Conservation (phyloP, 2,888 invertebrate genomes). For the Flexamia atlantica region DNA sequence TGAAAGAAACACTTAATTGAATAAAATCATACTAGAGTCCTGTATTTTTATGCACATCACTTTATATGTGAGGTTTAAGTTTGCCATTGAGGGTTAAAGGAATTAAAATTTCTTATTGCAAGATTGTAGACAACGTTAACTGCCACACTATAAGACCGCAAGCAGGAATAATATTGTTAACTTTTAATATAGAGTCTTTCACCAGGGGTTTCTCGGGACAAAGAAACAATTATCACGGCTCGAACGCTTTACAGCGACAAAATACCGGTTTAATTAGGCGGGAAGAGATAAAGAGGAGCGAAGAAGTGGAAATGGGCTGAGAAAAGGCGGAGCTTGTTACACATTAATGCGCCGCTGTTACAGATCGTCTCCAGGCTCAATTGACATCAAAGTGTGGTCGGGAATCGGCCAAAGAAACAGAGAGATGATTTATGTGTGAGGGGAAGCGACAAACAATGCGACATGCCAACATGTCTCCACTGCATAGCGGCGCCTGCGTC, state of each 20-base stretch:
- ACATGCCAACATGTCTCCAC: slow-evolving; percentile 73
- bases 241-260: neutral
- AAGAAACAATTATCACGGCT: neutral
- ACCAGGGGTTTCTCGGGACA: neutral
- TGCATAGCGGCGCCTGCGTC: slow-evolving; percentile 75
- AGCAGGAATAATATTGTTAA: no score
- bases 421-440: slow-evolving; percentile 34
- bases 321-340: slow-evolving; percentile 1
- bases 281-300: slow-evolving; percentile 7
- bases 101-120: no score
- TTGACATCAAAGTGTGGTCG: slow-evolving; percentile 47
- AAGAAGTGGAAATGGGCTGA: slow-evolving; percentile 20
- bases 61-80: no score
- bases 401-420: slow-evolving; percentile 21
- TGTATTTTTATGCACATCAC: no score
- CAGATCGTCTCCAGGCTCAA: slow-evolving; percentile 36
- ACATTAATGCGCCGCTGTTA: slow-evolving; percentile 15
- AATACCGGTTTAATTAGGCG: slow-evolving; percentile 15
- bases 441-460: slow-evolving; percentile 4
- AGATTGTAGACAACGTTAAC: no score
- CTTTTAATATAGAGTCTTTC: no score
- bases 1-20: no score
- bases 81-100: no score
- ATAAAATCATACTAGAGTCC: no score
- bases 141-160: no score